phyloP scores from a whole-genome alignment of 2,797 vertebrate species.

The Tapera naevia region DNA sequence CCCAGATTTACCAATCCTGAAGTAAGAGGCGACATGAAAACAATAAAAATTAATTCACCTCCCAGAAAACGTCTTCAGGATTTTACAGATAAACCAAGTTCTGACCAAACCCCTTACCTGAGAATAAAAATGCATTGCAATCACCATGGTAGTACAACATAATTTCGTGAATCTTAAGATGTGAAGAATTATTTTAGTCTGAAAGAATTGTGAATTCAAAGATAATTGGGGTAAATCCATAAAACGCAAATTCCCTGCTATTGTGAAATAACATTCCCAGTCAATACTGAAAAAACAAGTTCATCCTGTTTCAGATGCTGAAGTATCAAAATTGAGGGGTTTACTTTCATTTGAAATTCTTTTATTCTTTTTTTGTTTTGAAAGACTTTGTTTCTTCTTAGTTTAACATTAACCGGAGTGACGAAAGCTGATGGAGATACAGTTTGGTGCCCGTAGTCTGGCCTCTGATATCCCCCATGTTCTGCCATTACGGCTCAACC shows the following conservation, averaged over 20 bases:
- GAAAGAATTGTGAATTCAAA: neutral
- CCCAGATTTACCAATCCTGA: neutral
- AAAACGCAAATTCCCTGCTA: neutral
- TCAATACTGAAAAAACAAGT: neutral
- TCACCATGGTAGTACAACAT: neutral
- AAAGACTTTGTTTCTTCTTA: neutral
- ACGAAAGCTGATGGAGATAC: neutral
- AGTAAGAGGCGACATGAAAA: neutral
- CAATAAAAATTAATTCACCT: neutral
- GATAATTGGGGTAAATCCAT: neutral
- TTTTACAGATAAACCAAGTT: neutral
- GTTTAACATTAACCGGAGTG: neutral
- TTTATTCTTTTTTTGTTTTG: neutral
- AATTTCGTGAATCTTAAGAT: neutral
- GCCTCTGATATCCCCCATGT: neutral
- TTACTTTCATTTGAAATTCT: neutral
- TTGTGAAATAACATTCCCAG: neutral
- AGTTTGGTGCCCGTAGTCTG: neutral
- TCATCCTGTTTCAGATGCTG: neutral
- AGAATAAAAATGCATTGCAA: neutral
- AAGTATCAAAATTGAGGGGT: neutral
- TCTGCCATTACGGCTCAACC: neutral
- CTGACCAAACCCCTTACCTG: neutral
- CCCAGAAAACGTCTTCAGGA: neutral
- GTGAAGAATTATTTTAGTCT: neutral